These are phyloP conservation scores for Melitaea athalia DNA, from an alignment of 2,888 invertebrate species.

Conservation along the genomic window DNA sequence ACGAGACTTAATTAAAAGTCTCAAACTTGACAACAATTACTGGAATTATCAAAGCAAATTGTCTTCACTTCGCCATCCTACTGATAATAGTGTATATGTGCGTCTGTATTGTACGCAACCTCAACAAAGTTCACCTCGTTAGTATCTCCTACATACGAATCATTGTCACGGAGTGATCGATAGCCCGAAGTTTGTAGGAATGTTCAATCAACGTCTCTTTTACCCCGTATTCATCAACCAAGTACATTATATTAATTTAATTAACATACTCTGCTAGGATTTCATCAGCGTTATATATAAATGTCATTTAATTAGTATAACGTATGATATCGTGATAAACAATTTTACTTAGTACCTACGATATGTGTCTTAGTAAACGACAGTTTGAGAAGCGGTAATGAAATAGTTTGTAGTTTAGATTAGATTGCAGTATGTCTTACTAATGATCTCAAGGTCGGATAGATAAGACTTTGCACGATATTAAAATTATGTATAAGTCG, in stretches of 20 bases:
- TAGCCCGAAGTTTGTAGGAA: conserved; percentile 34
- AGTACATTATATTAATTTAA: conserved; percentile 33
- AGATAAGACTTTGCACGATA: no score
- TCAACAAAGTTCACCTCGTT: conserved; percentile 13
- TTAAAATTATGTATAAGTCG: no score
- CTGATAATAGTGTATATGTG: neutral
- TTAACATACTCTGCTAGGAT: conserved; percentile 17
- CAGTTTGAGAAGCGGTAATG: no score
- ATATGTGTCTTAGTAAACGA: no score
- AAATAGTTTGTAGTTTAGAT: no score
- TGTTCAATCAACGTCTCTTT: conserved; percentile 43
- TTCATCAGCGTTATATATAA: conserved; percentile 12
- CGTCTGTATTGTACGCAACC: conserved; percentile 2
- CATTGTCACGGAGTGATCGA: conserved; percentile 33
- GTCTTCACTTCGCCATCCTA: neutral
- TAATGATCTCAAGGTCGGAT: no score
- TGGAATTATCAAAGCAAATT: neutral
- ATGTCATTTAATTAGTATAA: neutral
- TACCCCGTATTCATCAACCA: conserved; percentile 40
- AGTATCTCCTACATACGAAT: conserved; percentile 19
- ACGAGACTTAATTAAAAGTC: neutral
- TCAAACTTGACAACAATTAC: neutral
- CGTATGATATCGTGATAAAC: neutral
- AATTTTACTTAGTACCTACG: neutral
- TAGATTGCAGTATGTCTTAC: no score